Evolutionary conservation across 2,797 vertebrate species (phyloP), one percentile per base, ranked within the genome.

Genomic region (Picus viridis): DNA sequence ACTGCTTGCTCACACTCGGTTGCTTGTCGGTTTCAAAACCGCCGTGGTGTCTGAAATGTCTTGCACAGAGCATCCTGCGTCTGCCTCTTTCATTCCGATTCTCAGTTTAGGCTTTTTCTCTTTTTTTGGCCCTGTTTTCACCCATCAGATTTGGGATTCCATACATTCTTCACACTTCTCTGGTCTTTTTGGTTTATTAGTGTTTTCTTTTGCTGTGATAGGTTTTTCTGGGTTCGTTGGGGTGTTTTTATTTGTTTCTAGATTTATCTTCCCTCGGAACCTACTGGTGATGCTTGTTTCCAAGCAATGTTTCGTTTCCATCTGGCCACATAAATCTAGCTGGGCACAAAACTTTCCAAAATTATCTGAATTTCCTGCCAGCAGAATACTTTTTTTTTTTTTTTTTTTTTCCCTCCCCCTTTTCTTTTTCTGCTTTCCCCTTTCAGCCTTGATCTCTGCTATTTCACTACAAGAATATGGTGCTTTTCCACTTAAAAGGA

Each of bases 341-440:
- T 79, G 70, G 65, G 73, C 57, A n/a, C 43, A 76, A 64, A 89
- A 87, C 70, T 94, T 91, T 64, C 34, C 70, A 53, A 88, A 95
- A 78, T 91, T 83, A 93, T 85, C 70, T 91, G 67, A 74, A 83
- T 75, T 93, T 95, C 79, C 76, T 95, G 91, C 73, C 64, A 83
- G 89, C 59, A 88, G 59, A 93, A 78, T 59, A 47, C 51, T n/a
- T 77, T 51, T n/a, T 77, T 36, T 89, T 72, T 16, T n/a, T 81
- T 64, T 57, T n/a, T 77, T 89, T 72, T 16, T 47, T 20, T 22
- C 19, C 19, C 19, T 49, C 23, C 10, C 19, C 19, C 39, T 39
- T 39, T 39, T 22, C 20, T 23, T 22, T 22, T 22, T 20, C 26
- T 18, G 7, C 24, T 87, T 94, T 83, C 56, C 56, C 20, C 73